Evolutionary conservation across 2,113 vertebrate species (phyloP).

Genomic region (Ctenodactylus gundi): DNA sequence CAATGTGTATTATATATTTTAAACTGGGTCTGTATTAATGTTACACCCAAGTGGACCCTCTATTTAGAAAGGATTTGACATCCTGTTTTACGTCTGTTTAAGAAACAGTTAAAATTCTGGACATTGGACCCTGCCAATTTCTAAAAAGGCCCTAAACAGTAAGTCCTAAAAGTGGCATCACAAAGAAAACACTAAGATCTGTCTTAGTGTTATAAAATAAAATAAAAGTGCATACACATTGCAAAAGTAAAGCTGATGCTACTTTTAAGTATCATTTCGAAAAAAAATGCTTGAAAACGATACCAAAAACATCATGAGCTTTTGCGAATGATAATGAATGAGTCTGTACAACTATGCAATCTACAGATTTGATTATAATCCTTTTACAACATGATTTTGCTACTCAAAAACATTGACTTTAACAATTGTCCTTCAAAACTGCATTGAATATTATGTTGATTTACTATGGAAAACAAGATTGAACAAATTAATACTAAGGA

Average conservation of each 20-base stretch:
- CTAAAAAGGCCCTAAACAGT: conserved; percentile 81
- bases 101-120: conserved; percentile 83
- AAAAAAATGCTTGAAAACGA: background rate
- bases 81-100: conserved; percentile 81
- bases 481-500: background rate
- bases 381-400: background rate
- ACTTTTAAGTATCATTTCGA: conserved; percentile 32
- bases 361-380: background rate
- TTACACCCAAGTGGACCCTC: background rate
- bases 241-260: background rate
- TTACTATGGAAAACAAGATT: conserved; percentile 1
- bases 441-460: background rate
- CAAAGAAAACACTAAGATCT: conserved; percentile 77
- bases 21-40: background rate
- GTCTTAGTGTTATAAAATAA: conserved; percentile 78
- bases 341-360: background rate
- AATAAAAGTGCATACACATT: conserved; percentile 65
- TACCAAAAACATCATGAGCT: background rate
- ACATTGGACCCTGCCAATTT: conserved; percentile 74
- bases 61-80: conserved; percentile 6
- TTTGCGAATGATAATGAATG: background rate
- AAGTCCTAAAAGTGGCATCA: conserved; percentile 80
- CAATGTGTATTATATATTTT: background rate
- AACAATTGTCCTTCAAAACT: background rate
- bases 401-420: background rate